Conservation (phyloP, 2,888 invertebrate genomes). For the Sinelater perroti region DNA sequence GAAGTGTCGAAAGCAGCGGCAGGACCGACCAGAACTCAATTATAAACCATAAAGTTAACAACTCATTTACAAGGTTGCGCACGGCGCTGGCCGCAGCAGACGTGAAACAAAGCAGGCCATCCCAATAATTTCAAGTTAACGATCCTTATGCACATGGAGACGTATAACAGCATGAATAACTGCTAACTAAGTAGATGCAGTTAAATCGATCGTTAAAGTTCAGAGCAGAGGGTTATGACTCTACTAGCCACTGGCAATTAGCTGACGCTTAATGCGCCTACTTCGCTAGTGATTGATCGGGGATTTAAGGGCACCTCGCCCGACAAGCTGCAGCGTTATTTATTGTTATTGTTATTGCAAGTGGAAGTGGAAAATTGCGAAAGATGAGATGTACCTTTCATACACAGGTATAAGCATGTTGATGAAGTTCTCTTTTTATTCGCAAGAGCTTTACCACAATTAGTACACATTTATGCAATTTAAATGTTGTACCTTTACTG, state of each 20-base stretch:
- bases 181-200: conserved; percentile 52
- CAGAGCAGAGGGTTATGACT: conserved; percentile 49
- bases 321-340: background rate
- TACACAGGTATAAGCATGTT: too few species aligned
- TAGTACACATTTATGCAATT: too few species aligned
- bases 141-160: conserved; percentile 48
- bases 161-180: conserved; percentile 50
- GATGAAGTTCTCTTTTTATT: too few species aligned
- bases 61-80: conserved; percentile 44
- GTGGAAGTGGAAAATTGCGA: conserved; percentile 35
- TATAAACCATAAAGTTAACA: conserved; percentile 49
- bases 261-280: conserved; percentile 45
- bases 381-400: too few species aligned
- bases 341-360: conserved; percentile 23
- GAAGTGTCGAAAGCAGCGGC: conserved; percentile 15
- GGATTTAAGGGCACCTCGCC: conserved; percentile 1
- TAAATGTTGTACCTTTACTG: too few species aligned
- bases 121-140: conserved; percentile 51
- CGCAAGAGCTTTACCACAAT: too few species aligned
- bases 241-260: conserved; percentile 51
- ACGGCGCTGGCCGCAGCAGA: conserved; percentile 31
- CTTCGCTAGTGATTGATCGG: conserved; percentile 10
- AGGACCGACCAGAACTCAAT: conserved; percentile 42
- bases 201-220: conserved; percentile 54
- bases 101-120: conserved; percentile 50